Evolutionary conservation across 2,888 invertebrate genomes (phyloP).

Genomic region (Acanthopleura granulata): DNA sequence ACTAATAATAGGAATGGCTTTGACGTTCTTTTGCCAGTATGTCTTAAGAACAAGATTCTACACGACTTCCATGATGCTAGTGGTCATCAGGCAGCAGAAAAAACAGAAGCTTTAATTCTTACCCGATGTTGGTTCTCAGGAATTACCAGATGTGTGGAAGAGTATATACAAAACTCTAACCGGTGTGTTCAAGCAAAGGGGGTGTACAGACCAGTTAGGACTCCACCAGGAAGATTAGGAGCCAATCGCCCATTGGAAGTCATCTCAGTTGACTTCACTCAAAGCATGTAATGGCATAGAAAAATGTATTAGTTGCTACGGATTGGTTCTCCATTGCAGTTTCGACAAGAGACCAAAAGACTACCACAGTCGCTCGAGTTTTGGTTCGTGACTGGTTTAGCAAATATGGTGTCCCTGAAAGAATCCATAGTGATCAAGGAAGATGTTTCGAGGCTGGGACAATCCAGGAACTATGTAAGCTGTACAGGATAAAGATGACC

Average conservation of each 20-base stretch:
- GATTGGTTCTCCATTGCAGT: conserved; percentile 21
- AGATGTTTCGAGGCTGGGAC: conserved; percentile 21
- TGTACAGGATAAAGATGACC: conserved; percentile 23
- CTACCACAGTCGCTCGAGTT: conserved; percentile 24
- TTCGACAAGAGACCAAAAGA: conserved; percentile 27
- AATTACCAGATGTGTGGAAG: background rate
- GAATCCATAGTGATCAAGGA: conserved; percentile 29
- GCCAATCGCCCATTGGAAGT: conserved; percentile 20
- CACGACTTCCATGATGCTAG: background rate
- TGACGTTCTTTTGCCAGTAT: background rate
- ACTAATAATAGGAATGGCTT: background rate
- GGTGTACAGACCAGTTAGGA: background rate
- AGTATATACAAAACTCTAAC: background rate
- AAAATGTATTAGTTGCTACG: conserved; percentile 3
- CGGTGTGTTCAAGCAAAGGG: conserved; percentile 15
- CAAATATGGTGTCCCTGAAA: conserved; percentile 25
- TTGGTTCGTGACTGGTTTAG: conserved; percentile 28
- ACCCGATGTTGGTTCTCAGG: background rate
- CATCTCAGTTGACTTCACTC: conserved; percentile 16
- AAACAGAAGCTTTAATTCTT: background rate
- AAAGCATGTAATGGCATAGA: background rate
- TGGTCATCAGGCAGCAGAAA: conserved; percentile 11
- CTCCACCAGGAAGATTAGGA: background rate
- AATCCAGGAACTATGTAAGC: conserved; percentile 23
- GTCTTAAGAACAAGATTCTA: background rate